Evolutionary conservation across 2,113 vertebrate genomes (phyloP).

Genomic region (Oriolus oriolus): DNA sequence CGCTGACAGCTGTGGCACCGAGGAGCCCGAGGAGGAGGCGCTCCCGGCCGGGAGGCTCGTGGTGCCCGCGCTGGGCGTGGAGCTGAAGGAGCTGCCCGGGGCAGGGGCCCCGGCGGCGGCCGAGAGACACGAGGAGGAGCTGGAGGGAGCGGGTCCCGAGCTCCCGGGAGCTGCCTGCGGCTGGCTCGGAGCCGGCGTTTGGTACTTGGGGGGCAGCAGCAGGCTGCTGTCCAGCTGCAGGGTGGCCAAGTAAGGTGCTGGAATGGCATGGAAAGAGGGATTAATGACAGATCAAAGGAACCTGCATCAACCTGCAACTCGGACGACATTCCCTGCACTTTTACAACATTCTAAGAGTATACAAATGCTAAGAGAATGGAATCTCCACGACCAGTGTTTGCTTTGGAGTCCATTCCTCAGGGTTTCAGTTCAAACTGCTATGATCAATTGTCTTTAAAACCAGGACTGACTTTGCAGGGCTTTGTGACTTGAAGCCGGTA

Average conservation of each 20-base stretch:
- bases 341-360: background rate
- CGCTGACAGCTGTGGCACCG: conserved; percentile 60
- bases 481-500: background rate
- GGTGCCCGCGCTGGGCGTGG: conserved; percentile 64
- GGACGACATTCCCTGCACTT: background rate
- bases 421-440: background rate
- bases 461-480: background rate
- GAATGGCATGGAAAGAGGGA: background rate
- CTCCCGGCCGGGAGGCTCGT: conserved; percentile 48
- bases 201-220: conserved; percentile 84
- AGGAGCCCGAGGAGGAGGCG: conserved; percentile 52
- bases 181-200: conserved; percentile 64
- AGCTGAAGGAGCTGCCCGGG: conserved; percentile 65
- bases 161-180: conserved; percentile 62
- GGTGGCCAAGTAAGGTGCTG: conserved; percentile 90
- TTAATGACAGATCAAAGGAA: background rate
- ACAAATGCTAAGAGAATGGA: background rate
- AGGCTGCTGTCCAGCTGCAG: conserved; percentile 90
- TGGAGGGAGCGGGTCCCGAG: conserved; percentile 47
- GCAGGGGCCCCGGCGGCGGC: conserved; percentile 33
- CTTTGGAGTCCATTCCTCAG: background rate
- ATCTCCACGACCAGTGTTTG: background rate
- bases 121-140: conserved; percentile 28
- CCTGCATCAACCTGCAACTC: background rate
- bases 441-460: background rate